Evolutionary conservation across 2,113 vertebrate genomes (phyloP), one percentile per base, ranked within the genome.

Genomic region (Murina feae): DNA sequence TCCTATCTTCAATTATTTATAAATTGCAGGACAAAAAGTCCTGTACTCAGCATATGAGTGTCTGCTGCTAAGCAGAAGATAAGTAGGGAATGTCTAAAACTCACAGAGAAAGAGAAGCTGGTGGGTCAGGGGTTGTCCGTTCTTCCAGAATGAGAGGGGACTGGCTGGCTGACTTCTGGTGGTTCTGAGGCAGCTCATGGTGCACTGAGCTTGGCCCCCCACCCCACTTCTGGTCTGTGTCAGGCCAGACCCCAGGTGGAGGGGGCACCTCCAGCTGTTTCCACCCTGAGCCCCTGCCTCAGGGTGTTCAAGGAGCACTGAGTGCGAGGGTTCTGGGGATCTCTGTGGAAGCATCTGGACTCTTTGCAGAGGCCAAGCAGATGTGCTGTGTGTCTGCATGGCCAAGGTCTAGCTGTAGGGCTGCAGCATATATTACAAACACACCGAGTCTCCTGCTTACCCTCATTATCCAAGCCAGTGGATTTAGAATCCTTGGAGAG

Each of bases 131-230:
- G 17, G 21, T 9, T 42, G 6, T 18, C 28, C 0, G 5, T 30
- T 20, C n/a, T 4, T 3, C 0, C 0, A 2, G 68, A 23, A 9
- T 30, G 10, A 13, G 14, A 2, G 11, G 0, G 37, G n/a, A 2
- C 1, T 0, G 0, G 2, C 4, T 20, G 18, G 49, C 18, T 3
- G 2, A 6, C 18, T 81, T 12, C 37, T 0, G 7, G 35, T 4
- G 39, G 5, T 6, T 76, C 39, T 2, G 32, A 28, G 55, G 1
- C 2, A 2, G 4, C 12, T 8, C 23, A 9, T 2, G 0, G 1
- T 0, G 0, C 23, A 1, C 0, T 5, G 0, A 13, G 17, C 28
- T 25, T 0, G 0, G 2, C 14, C 69, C 17, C 18, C 16, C 69
- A 13, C 18, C 16, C 44, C 1, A 1, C 28, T 9, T 42, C 1